These are phyloP conservation scores for Ovis canadensis DNA, from an alignment of 2,113 vertebrate genomes.

Conservation along the genomic window DNA sequence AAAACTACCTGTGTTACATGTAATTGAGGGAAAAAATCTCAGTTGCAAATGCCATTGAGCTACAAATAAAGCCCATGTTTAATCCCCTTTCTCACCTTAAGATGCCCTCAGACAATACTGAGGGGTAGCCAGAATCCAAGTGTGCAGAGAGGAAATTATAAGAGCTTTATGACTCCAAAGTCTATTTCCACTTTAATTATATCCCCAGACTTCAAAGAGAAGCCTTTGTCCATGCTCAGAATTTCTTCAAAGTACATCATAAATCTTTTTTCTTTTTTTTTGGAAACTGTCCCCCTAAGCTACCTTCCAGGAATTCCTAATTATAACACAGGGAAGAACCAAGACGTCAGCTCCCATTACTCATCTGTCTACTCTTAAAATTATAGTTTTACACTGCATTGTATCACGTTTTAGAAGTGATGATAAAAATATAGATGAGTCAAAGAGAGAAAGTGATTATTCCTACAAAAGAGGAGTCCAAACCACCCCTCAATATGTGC, in stretches of 20 bases:
- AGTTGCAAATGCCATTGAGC: neutral
- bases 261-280: slow-evolving; percentile 53
- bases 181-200: slow-evolving; percentile 50
- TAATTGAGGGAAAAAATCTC: neutral
- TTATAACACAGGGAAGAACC: slow-evolving; percentile 25
- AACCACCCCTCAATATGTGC: neutral
- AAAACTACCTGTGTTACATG: neutral
- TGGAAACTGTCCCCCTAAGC: slow-evolving; percentile 26
- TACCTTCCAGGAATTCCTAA: slow-evolving; percentile 48
- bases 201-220: slow-evolving; percentile 65
- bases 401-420: slow-evolving; percentile 32
- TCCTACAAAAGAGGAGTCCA: neutral
- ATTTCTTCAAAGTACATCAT: slow-evolving; percentile 46
- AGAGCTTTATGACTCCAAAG: neutral
- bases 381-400: slow-evolving; percentile 35
- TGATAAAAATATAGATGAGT: slow-evolving; percentile 40
- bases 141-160: slow-evolving; percentile 8
- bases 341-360: slow-evolving; percentile 38
- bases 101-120: neutral
- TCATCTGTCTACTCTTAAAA: slow-evolving; percentile 47
- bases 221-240: slow-evolving; percentile 53
- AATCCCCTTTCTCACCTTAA: neutral
- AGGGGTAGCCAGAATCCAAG: neutral
- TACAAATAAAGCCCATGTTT: neutral
- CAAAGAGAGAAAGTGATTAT: slow-evolving; percentile 31